Percentiles rank a stretch among this genome's conserved stretches.
Conservation (phyloP, 2,888 invertebrate species). For the Allygus modestus region DNA sequence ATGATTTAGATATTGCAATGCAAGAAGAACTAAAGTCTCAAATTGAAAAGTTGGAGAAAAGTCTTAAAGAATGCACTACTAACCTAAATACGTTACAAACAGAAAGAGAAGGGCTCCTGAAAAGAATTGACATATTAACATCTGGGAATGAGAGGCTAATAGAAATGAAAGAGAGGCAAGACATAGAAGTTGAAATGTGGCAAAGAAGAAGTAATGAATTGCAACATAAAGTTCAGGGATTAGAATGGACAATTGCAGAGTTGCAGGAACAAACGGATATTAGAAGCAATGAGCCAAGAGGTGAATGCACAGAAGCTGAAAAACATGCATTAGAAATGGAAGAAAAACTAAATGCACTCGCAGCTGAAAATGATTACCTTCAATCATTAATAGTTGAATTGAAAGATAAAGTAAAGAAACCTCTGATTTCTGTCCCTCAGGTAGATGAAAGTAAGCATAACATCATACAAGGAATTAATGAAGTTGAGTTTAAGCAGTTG, state of each 20-base stretch:
- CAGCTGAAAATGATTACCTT: conserved; percentile 73
- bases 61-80: conserved; percentile 78
- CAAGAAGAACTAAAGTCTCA: conserved; percentile 88
- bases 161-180: conserved; percentile 90
- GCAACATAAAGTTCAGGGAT: conserved; percentile 80
- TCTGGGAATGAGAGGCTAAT: conserved; percentile 86
- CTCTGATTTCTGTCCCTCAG: not conserved
- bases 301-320: conserved; percentile 67
- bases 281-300: conserved; percentile 25
- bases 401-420: conserved; percentile 66
- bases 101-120: conserved; percentile 84
- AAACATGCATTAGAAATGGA: conserved; percentile 72
- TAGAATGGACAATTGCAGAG: conserved; percentile 73
- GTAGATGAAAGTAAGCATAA: not conserved
- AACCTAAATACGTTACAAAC: conserved; percentile 80
- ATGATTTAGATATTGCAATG: conserved; percentile 86
- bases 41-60: conserved; percentile 81
- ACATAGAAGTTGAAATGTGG: conserved; percentile 85
- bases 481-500: conserved; percentile 60
- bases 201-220: conserved; percentile 85
- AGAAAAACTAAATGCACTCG: conserved; percentile 72
- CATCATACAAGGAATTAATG: conserved; percentile 58
- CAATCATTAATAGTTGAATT: conserved; percentile 74
- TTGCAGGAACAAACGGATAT: conserved; percentile 69
- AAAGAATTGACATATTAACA: conserved; percentile 85